Evolutionary conservation across 2,797 vertebrate species (phyloP).

Genomic region (Rhabdophis nuchalis): DNA sequence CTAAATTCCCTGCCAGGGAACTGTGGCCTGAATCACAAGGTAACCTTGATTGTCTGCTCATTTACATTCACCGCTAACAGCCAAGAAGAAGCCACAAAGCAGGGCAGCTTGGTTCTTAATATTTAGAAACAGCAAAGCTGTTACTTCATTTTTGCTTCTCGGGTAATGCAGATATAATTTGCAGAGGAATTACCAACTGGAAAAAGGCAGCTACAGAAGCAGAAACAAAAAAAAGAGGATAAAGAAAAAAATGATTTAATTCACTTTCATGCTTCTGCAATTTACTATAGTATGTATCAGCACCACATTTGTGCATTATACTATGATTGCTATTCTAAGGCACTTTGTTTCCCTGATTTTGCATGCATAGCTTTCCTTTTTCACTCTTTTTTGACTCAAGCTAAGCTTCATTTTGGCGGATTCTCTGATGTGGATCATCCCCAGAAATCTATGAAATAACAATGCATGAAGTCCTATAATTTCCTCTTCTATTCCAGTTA

Average conservation of each 20-base stretch:
- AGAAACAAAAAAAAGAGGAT: background rate
- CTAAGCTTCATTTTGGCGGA: conserved; percentile 4
- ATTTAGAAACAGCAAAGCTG: conserved; percentile 16
- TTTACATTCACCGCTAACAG: background rate
- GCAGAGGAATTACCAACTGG: background rate
- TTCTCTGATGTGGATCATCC: conserved; percentile 28
- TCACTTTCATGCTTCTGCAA: conserved; percentile 3
- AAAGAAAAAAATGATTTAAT: background rate
- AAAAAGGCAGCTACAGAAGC: background rate
- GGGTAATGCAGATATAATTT: background rate
- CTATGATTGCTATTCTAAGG: background rate
- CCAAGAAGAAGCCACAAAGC: background rate
- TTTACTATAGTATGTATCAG: background rate
- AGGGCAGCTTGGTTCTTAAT: background rate
- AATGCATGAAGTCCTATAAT: background rate
- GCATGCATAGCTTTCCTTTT: background rate
- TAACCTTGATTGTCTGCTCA: background rate
- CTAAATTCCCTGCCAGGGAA: background rate
- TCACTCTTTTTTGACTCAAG: background rate
- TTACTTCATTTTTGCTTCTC: background rate
- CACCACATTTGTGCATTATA: background rate
- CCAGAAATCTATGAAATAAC: background rate
- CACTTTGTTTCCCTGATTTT: conserved; percentile 11
- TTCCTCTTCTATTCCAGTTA: background rate
- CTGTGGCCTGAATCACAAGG: conserved; percentile 3